These are phyloP conservation scores for Vireo altiloquus DNA, from an alignment of 2,113 vertebrate genomes.

Conservation along the genomic window DNA sequence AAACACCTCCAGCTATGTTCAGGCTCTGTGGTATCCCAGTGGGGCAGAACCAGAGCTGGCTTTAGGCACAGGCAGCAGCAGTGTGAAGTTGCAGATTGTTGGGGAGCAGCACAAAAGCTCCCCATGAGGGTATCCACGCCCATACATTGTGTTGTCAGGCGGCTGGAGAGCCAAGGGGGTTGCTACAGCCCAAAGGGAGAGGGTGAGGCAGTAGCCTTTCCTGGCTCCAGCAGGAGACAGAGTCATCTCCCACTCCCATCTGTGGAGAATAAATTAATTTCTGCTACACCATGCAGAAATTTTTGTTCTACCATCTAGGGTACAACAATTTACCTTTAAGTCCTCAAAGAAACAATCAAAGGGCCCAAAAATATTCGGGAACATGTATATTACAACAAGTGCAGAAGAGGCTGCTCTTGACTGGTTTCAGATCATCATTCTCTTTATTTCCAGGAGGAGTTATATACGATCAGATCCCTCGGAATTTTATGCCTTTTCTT, in stretches of 20 bases:
- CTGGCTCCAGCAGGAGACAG: background rate
- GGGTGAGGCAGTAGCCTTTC: background rate
- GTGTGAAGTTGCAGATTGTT: background rate
- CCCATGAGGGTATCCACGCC: background rate
- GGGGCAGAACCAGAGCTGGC: background rate
- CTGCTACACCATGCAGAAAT: background rate
- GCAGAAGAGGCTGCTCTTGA: background rate
- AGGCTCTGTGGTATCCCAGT: background rate
- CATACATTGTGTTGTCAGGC: fast-evolving
- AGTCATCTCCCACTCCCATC: background rate
- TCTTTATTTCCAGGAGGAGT: background rate
- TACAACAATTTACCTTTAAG: background rate
- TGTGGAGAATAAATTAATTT: background rate
- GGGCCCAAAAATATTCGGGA: background rate
- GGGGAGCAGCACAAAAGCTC: background rate
- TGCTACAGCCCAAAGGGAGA: background rate
- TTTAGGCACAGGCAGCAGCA: background rate
- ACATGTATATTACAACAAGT: background rate
- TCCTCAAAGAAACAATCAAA: background rate
- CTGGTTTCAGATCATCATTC: background rate
- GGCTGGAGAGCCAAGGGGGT: background rate
- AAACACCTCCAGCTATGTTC: background rate
- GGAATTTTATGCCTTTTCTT: background rate
- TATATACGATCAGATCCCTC: fast-evolving
- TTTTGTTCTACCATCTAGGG: background rate